These are phyloP conservation scores for Pectinophora gossypiella DNA, from an alignment of 1,140 invertebrate species.

Conservation along the genomic window DNA sequence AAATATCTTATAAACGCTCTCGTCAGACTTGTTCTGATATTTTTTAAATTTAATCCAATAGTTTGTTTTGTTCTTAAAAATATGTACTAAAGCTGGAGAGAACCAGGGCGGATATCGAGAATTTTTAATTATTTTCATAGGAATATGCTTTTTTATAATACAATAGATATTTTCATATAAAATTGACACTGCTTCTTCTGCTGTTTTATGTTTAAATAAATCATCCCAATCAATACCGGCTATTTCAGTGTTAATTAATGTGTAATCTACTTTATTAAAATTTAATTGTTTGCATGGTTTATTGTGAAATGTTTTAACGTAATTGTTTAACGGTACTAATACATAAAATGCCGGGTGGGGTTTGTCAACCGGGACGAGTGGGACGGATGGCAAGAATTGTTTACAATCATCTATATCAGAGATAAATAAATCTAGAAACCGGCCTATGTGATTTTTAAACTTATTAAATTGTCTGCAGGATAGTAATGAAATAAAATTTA, in stretches of 20 bases:
- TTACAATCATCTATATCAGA: constrained; percentile 9
- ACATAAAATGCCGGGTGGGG: constrained; percentile 9
- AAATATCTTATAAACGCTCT: constrained; percentile 14
- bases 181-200: constrained; percentile 1
- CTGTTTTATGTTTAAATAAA: background rate
- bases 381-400: background rate
- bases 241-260: background rate
- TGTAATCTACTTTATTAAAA: constrained; percentile 10
- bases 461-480: constrained; percentile 9
- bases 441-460: constrained; percentile 11
- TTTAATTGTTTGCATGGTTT: background rate
- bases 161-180: too few species aligned
- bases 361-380: constrained; percentile 11
- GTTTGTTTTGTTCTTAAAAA: constrained; percentile 27
- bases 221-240: constrained; percentile 2
- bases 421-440: constrained; percentile 17
- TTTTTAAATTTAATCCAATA: constrained; percentile 30
- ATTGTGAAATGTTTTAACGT: constrained; percentile 3
- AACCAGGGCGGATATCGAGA: constrained; percentile 29
- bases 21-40: constrained; percentile 13
- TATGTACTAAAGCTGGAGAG: constrained; percentile 15
- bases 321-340: constrained; percentile 7
- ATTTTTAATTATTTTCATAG: too few species aligned
- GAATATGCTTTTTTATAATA: too few species aligned
- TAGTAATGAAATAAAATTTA: background rate